A percentile compares a stretch with the other conserved stretches of the same genome.
Evolutionary conservation across 1,140 invertebrate species (phyloP).

Genomic region (Drosophila santomea): DNA sequence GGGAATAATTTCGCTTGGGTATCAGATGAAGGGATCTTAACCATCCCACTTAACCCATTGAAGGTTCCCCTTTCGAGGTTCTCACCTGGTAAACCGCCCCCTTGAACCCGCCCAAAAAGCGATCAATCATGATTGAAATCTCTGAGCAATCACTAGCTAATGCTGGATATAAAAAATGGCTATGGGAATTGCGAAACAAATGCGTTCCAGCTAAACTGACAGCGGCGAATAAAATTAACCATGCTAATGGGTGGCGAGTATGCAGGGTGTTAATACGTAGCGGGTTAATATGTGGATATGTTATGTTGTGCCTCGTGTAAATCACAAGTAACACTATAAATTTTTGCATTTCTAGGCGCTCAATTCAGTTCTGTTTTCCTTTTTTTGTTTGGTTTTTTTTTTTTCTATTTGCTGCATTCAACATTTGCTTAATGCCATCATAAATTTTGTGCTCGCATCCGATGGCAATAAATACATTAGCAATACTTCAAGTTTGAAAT

Average conservation of each 20-base stretch:
- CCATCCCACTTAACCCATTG: background rate
- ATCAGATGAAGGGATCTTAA: background rate
- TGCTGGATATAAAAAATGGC: constrained; percentile 22
- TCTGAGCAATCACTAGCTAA: constrained; percentile 17
- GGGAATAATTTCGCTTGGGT: background rate
- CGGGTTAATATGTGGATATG: constrained; percentile 21
- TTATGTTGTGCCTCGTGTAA: constrained; percentile 66
- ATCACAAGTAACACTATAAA: constrained; percentile 76
- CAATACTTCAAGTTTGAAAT: constrained; percentile 6
- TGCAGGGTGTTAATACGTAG: background rate
- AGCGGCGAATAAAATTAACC: constrained; percentile 15
- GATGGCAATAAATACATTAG: constrained; percentile 75
- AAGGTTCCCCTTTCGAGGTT: background rate
- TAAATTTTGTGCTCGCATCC: constrained; percentile 61
- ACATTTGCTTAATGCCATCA: constrained; percentile 77
- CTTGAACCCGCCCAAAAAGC: background rate
- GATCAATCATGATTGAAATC: constrained; percentile 23
- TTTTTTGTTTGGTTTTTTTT: no score
- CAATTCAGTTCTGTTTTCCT: constrained; percentile 20
- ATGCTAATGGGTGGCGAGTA: constrained; percentile 4
- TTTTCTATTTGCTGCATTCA: constrained; percentile 35
- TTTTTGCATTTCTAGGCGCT: constrained; percentile 43
- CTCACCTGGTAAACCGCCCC: background rate
- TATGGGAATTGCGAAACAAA: constrained; percentile 15
- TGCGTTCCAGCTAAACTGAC: constrained; percentile 28